These are phyloP conservation scores for Ammodytes dubius DNA, from an alignment of 2,113 vertebrate genomes.

Conservation along the genomic window DNA sequence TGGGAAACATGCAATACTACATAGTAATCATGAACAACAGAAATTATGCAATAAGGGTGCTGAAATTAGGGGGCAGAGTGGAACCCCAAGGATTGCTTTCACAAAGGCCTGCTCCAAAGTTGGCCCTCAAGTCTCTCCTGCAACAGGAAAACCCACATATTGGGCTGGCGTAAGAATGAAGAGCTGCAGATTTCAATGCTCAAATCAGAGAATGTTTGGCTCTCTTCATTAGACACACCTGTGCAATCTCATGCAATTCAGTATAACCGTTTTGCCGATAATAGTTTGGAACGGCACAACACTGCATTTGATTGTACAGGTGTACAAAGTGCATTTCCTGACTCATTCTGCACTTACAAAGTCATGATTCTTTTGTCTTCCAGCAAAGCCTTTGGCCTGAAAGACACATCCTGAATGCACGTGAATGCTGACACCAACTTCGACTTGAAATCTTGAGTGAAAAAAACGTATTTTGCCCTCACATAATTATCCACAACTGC, in stretches of 20 bases:
- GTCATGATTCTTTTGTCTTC: conserved; percentile 32
- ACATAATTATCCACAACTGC: background rate
- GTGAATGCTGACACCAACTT: background rate
- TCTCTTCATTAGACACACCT: background rate
- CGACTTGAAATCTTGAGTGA: conserved; percentile 7
- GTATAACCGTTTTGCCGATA: background rate
- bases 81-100: conserved; percentile 88
- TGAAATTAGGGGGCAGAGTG: conserved; percentile 88
- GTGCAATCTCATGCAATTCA: background rate
- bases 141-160: background rate
- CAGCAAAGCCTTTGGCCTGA: conserved; percentile 24
- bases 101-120: conserved; percentile 85
- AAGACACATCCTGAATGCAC: conserved; percentile 1
- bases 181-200: background rate
- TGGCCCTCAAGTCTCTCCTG: conserved; percentile 68
- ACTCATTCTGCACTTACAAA: background rate
- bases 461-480: background rate
- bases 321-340: background rate
- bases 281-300: no score
- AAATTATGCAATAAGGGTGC: background rate
- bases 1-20: background rate
- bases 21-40: background rate
- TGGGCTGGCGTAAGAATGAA: conserved; percentile 1
- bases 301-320: background rate
- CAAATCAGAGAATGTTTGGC: background rate